Percentiles rank a stretch among this genome's conserved stretches.
Evolutionary conservation across 92 coral and sea anemone genomes (phyloP).

Genomic region (Phymanthus crucifer): DNA sequence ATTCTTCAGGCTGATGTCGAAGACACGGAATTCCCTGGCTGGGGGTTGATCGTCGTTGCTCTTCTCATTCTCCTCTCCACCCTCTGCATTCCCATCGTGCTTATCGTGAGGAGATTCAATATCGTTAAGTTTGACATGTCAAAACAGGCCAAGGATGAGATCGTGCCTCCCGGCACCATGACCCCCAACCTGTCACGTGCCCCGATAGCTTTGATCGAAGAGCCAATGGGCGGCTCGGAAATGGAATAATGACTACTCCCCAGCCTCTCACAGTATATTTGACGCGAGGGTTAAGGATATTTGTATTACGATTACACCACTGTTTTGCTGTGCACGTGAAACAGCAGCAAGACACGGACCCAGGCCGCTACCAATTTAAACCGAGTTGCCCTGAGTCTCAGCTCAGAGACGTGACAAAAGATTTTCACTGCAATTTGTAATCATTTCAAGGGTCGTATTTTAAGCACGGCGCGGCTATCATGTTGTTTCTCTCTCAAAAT

Average conservation of each 20-base stretch:
- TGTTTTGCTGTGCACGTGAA: background rate
- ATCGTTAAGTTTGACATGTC: slow-evolving; percentile 51
- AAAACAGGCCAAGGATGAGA: slow-evolving; percentile 40
- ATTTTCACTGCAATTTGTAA: background rate
- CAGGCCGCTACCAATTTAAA: background rate
- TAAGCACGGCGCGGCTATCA: too few species aligned
- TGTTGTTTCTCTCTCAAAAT: too few species aligned
- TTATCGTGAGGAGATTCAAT: slow-evolving; percentile 71
- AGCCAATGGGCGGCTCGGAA: slow-evolving; percentile 67
- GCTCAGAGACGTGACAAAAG: background rate
- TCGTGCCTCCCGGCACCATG: slow-evolving; percentile 69
- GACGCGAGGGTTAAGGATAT: background rate
- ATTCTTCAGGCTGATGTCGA: slow-evolving; percentile 61
- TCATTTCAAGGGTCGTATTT: background rate
- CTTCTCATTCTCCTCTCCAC: slow-evolving; percentile 55
- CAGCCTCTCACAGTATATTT: background rate
- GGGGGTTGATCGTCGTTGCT: slow-evolving; percentile 72
- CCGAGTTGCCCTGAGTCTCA: background rate
- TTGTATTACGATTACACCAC: background rate
- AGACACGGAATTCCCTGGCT: slow-evolving; percentile 55
- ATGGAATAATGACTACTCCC: slow-evolving; percentile 24
- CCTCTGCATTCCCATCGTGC: slow-evolving; percentile 61
- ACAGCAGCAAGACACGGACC: too few species aligned
- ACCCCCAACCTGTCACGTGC: slow-evolving; percentile 74
- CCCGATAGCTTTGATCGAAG: slow-evolving; percentile 57